These are phyloP conservation scores for Montipora efflorescens DNA, from an alignment of 64 coral and sea anemone genomes.

Conservation along the genomic window DNA sequence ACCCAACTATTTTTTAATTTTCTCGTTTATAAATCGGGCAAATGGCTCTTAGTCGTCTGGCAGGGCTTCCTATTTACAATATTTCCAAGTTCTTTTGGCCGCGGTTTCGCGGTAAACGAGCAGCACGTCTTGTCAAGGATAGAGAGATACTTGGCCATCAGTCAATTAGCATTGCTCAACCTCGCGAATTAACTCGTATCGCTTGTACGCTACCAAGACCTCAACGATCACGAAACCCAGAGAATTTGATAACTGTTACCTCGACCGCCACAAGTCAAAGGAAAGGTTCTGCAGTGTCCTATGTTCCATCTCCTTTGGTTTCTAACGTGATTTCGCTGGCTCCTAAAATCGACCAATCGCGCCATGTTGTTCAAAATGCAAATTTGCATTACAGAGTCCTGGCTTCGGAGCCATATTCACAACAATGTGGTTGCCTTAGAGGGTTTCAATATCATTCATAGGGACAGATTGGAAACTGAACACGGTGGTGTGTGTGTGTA, in stretches of 20 bases:
- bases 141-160: not conserved
- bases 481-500: conserved; percentile 72
- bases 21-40: not conserved
- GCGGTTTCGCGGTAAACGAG: not conserved
- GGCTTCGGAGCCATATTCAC: too few relatives aligned
- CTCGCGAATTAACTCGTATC: not conserved
- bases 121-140: not conserved
- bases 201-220: not conserved
- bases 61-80: not conserved
- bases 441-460: conserved; percentile 28
- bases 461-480: conserved; percentile 32
- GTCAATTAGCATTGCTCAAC: not conserved
- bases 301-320: too few relatives aligned
- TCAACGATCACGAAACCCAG: not conserved
- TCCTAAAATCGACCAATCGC: too few relatives aligned
- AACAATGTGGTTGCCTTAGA: too few relatives aligned
- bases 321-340: too few relatives aligned
- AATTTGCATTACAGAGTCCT: too few relatives aligned
- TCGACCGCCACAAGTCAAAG: too few relatives aligned
- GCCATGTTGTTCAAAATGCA: too few relatives aligned
- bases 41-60: not conserved
- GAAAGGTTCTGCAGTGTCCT: too few relatives aligned
- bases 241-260: not conserved
- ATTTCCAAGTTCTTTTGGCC: not conserved
- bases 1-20: not conserved